Conservation (phyloP, 2,888 invertebrate genomes). For the Lasioglossum lativentre region DNA sequence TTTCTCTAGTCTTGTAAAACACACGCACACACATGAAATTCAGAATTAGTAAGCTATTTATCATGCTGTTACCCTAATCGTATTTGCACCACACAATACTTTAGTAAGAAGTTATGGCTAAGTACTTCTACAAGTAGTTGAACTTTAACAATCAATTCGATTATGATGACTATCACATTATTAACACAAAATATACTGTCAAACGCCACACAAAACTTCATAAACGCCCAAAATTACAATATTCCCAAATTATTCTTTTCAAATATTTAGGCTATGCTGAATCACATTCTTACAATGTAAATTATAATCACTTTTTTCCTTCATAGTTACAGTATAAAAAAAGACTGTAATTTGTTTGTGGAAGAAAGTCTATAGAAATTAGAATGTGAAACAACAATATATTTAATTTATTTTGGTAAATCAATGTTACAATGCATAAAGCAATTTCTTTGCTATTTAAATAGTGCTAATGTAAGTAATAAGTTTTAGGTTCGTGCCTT, state of each 20-base stretch:
- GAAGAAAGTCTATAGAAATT: background rate
- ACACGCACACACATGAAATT: slow-evolving; percentile 77
- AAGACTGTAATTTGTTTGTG: background rate
- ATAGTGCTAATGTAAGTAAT: slow-evolving; percentile 57
- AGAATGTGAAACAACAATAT: slow-evolving; percentile 55
- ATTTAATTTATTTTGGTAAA: slow-evolving; percentile 45
- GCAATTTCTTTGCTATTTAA: slow-evolving; percentile 44
- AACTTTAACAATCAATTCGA: slow-evolving; percentile 52
- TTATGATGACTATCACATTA: slow-evolving; percentile 43
- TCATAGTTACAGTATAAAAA: background rate
- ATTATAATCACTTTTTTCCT: slow-evolving; percentile 17
- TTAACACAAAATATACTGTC: slow-evolving; percentile 54
- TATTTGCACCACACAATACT: slow-evolving; percentile 61
- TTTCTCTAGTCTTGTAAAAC: slow-evolving; percentile 92
- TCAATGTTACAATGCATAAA: slow-evolving; percentile 59
- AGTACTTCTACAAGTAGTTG: slow-evolving; percentile 53
- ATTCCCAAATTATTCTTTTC: slow-evolving; percentile 31
- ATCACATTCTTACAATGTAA: slow-evolving; percentile 52
- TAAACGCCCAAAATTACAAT: slow-evolving; percentile 48
- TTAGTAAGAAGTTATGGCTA: slow-evolving; percentile 55
- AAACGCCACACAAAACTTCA: slow-evolving; percentile 52
- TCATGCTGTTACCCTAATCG: slow-evolving; percentile 76
- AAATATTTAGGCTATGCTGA: slow-evolving; percentile 41
- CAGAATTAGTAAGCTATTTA: slow-evolving; percentile 74
- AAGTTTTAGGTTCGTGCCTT: slow-evolving; percentile 59